Conservation (phyloP, 1,140 invertebrate species). For the Cotesia typhae region DNA sequence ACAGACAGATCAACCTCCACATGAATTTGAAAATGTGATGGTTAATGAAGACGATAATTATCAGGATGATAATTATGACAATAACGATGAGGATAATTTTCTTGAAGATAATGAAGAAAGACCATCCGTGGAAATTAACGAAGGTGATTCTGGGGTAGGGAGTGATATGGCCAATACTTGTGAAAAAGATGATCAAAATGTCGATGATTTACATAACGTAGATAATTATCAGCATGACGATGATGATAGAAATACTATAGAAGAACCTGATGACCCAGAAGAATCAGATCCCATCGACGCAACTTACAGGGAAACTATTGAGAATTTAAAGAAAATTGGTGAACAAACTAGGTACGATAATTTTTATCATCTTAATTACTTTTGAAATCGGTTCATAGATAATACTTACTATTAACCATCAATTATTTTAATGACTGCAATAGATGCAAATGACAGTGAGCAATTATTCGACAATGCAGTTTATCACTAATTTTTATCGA, state of each 20-base stretch:
- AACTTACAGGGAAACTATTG: constrained; percentile 63
- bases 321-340: constrained; percentile 61
- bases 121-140: constrained; percentile 58
- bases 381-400: background rate
- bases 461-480: too few relatives aligned
- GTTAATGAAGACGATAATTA: constrained; percentile 45
- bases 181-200: constrained; percentile 62
- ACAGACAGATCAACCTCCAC: constrained; percentile 54
- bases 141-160: constrained; percentile 63
- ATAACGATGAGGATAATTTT: constrained; percentile 51
- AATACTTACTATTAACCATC: too few relatives aligned
- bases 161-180: constrained; percentile 63
- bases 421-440: too few relatives aligned
- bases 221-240: constrained; percentile 55
- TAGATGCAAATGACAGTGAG: too few relatives aligned
- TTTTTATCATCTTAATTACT: background rate
- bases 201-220: constrained; percentile 54
- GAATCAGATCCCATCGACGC: constrained; percentile 60
- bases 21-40: constrained; percentile 45
- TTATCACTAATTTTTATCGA: too few relatives aligned
- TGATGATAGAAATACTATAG: constrained; percentile 47
- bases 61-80: constrained; percentile 52
- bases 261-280: constrained; percentile 57
- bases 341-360: constrained; percentile 59
- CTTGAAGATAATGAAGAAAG: constrained; percentile 56